Percentiles rank a stretch among this genome's conserved stretches.
phyloP scores from a whole-genome alignment of 2,888 invertebrate genomes.

The Epirrhoe tristata region DNA sequence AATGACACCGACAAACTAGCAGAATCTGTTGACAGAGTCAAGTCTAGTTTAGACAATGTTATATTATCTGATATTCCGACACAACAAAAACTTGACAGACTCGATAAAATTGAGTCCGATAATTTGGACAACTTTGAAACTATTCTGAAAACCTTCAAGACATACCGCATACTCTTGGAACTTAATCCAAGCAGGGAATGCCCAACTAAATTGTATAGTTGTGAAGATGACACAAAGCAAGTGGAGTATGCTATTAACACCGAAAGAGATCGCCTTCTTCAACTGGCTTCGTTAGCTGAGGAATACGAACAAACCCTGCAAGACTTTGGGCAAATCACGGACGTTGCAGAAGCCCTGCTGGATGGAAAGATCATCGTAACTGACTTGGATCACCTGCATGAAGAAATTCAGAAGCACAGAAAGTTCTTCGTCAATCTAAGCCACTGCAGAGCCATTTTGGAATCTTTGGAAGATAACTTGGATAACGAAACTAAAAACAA shows the following conservation, averaged over 20 bases:
- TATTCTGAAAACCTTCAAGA: constrained; percentile 86
- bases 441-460: constrained; percentile 93
- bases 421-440: constrained; percentile 95
- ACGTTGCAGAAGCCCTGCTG: constrained; percentile 92
- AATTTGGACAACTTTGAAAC: constrained; percentile 87
- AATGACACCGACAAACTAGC: constrained; percentile 86
- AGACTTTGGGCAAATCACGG: constrained; percentile 94
- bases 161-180: constrained; percentile 87
- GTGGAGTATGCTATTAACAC: constrained; percentile 88
- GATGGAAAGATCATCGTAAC: constrained; percentile 91
- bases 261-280: constrained; percentile 91
- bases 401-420: constrained; percentile 95
- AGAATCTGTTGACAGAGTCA: constrained; percentile 78
- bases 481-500: constrained; percentile 91
- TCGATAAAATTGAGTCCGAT: constrained; percentile 89
- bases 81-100: constrained; percentile 87
- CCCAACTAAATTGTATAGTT: constrained; percentile 87
- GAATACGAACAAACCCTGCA: constrained; percentile 95
- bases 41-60: constrained; percentile 82
- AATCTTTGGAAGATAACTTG: constrained; percentile 93
- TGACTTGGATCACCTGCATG: constrained; percentile 92
- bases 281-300: constrained; percentile 90
- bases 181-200: constrained; percentile 89
- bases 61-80: constrained; percentile 88
- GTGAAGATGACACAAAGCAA: constrained; percentile 88